A percentile compares a stretch with the other conserved stretches of the same genome.
Evolutionary conservation across 2,888 invertebrate genomes (phyloP).

Genomic region (Nesidiocoris tenuis): DNA sequence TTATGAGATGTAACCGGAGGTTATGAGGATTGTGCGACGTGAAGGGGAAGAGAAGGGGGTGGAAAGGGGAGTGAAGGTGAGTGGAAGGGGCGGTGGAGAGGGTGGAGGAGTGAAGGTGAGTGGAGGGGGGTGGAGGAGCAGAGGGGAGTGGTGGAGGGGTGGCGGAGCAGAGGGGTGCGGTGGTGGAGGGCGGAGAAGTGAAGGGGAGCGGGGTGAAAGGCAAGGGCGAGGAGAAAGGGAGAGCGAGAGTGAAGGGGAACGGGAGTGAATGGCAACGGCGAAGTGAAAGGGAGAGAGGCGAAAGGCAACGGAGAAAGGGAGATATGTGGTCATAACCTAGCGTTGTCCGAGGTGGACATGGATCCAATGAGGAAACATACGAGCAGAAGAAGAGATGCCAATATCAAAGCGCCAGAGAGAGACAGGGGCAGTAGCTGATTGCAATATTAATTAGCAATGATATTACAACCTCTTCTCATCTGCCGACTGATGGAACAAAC

Average conservation of each 20-base stretch:
- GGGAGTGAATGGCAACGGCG: background rate
- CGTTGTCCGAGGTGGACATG: background rate
- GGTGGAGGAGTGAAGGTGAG: background rate
- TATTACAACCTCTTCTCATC: constrained; percentile 18
- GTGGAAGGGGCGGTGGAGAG: background rate
- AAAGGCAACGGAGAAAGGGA: background rate
- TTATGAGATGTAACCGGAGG: background rate
- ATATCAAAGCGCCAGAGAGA: background rate
- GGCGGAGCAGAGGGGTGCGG: background rate
- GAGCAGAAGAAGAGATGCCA: background rate
- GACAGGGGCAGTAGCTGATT: constrained; percentile 3
- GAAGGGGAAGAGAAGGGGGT: background rate
- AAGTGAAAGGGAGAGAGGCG: background rate
- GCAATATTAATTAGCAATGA: constrained; percentile 38
- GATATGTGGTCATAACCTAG: background rate
- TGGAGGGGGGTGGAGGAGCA: background rate
- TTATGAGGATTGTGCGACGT: background rate
- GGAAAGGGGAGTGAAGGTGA: constrained; percentile 1
- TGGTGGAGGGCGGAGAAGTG: background rate
- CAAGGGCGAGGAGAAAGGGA: background rate
- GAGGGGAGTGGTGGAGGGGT: background rate
- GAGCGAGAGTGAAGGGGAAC: background rate
- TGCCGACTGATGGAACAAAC: background rate
- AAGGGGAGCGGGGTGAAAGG: background rate
- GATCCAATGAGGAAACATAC: background rate